These are phyloP conservation scores for Ciconia maguari DNA, from an alignment of 2,113 vertebrate genomes.

Conservation along the genomic window DNA sequence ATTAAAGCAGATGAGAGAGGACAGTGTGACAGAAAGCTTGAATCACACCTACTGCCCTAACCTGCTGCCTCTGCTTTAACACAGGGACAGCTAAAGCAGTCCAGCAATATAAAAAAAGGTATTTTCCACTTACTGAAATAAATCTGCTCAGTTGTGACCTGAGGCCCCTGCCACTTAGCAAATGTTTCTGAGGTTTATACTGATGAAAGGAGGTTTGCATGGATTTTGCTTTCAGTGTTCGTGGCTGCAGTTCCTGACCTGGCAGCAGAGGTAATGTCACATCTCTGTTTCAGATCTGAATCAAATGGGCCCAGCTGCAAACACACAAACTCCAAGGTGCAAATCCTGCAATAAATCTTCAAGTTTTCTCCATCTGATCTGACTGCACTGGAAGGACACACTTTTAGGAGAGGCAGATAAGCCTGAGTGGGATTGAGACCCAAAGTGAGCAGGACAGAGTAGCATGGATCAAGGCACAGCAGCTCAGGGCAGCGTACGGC, in stretches of 20 bases:
- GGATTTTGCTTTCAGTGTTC: background rate
- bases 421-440: fast-evolving
- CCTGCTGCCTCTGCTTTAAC: background rate
- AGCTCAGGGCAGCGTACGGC: no score
- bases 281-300: background rate
- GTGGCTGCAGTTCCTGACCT: fast-evolving
- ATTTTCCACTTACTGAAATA: background rate
- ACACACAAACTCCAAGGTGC: no score
- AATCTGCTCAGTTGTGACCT: background rate
- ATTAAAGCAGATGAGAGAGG: background rate
- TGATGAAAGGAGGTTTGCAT: fast-evolving
- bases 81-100: background rate
- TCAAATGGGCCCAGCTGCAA: background rate
- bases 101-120: background rate
- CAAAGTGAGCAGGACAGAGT: background rate
- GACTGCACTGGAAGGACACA: fast-evolving
- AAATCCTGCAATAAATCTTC: no score
- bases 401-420: no score
- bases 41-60: background rate
- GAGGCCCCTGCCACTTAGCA: background rate
- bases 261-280: fast-evolving
- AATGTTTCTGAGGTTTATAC: fast-evolving
- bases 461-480: fast-evolving
- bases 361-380: background rate
- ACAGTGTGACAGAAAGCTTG: background rate